These are phyloP conservation scores for Acanthurus leucopareius DNA, from an alignment of 2,797 vertebrate species.

Conservation along the genomic window DNA sequence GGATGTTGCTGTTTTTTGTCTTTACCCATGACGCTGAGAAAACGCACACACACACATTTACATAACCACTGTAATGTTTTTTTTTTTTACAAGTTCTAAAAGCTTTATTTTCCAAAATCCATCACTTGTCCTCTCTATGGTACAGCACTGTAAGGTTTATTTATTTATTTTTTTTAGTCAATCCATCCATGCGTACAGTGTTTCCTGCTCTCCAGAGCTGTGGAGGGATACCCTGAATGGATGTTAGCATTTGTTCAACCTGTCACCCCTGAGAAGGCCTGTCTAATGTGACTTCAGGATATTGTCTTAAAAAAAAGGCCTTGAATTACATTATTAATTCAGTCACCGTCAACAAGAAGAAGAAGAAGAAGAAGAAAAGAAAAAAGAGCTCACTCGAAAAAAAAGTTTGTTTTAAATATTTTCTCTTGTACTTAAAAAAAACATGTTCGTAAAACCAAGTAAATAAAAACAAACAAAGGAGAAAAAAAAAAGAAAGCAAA, in stretches of 20 bases:
- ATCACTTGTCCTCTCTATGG: slow-evolving; percentile 60
- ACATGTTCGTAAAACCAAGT: slow-evolving; percentile 70
- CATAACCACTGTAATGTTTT: slow-evolving; percentile 26
- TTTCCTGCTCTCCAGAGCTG: slow-evolving; percentile 72
- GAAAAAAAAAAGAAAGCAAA: slow-evolving; percentile 58
- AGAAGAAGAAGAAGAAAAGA: background rate
- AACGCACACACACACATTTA: slow-evolving; percentile 5
- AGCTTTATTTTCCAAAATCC: slow-evolving; percentile 84
- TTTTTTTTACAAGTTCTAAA: slow-evolving; percentile 81
- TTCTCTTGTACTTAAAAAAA: slow-evolving; percentile 76
- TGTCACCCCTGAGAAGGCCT: slow-evolving; percentile 84
- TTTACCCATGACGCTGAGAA: slow-evolving; percentile 12
- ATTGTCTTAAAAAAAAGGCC: slow-evolving; percentile 68
- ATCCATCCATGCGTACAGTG: slow-evolving; percentile 75
- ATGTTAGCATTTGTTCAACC: slow-evolving; percentile 76
- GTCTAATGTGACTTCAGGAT: slow-evolving; percentile 71
- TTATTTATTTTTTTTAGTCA: slow-evolving; percentile 29
- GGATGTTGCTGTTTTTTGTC: slow-evolving; percentile 28
- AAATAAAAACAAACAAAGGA: slow-evolving; percentile 60
- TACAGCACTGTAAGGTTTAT: slow-evolving; percentile 68
- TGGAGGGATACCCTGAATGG: slow-evolving; percentile 83
- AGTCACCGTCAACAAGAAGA: slow-evolving; percentile 61
- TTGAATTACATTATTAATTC: slow-evolving; percentile 72
- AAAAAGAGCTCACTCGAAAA: slow-evolving; percentile 64
- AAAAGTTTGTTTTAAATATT: slow-evolving; percentile 71